A percentile compares a stretch with the other conserved stretches of the same genome.
Evolutionary conservation across 1,140 invertebrate genomes (phyloP).

Genomic region (Scaptodrosophila lebanonensis): DNA sequence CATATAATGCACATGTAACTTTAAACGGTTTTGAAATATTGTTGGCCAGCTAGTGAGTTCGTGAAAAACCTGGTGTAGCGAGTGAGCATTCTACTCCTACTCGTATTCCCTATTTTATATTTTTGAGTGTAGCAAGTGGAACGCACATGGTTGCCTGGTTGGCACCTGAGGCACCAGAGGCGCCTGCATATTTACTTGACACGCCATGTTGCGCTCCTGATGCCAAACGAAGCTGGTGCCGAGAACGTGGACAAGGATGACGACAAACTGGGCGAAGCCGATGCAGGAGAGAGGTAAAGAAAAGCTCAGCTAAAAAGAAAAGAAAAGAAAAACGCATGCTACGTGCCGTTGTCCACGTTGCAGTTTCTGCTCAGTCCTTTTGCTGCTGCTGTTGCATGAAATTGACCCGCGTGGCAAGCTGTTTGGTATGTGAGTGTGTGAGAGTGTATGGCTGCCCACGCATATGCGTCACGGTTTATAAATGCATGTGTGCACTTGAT

Average conservation of each 20-base stretch:
- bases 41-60: no score
- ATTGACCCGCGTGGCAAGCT: slow-evolving; percentile 68
- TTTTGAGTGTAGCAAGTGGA: no score
- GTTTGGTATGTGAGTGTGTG: slow-evolving; percentile 39
- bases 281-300: neutral
- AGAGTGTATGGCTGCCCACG: slow-evolving; percentile 58
- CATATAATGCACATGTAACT: no score
- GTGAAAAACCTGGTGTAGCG: no score
- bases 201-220: no score
- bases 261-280: slow-evolving; percentile 30
- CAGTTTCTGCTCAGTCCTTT: slow-evolving; percentile 16
- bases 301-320: slow-evolving; percentile 23
- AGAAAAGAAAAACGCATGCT: slow-evolving; percentile 60
- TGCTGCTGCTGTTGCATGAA: slow-evolving; percentile 62
- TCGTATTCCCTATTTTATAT: no score
- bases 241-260: slow-evolving; percentile 3
- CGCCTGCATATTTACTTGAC: no score
- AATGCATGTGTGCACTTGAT: slow-evolving; percentile 35
- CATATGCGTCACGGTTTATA: neutral
- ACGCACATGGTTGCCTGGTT: no score
- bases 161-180: no score
- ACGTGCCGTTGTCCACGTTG: slow-evolving; percentile 66
- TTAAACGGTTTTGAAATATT: no score
- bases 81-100: no score
- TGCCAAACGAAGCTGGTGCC: neutral